Base-by-base conservation (phyloP, 2,888 invertebrate genomes). In the Ptychoptera albimana region DNA sequence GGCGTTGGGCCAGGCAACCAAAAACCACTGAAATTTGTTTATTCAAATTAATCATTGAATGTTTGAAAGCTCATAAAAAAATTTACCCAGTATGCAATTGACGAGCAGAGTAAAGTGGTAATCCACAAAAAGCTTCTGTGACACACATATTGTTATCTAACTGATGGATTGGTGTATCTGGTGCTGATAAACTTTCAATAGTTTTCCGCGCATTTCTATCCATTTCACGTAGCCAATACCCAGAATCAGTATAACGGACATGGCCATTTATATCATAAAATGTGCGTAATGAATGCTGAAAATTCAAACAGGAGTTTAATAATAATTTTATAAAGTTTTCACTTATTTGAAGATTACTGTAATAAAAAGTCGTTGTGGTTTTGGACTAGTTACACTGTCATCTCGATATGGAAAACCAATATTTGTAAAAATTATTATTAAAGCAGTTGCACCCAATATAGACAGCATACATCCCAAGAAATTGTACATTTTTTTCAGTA, bases 351-450 rank as follows among this genome's bases (percentile, higher is more conserved):
- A 34, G 50, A 57, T 55, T 57, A 74, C 74, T 51, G 70, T 60
- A 13, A 71, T 60, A 46, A 67, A 61, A 48, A 70, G 63, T 29
- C 75, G 56, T 53, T 75, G 70, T 1, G 69, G 65, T 43, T 55
- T 51, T 8, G 61, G 61, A 29, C 53, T 46, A 13, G 55, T 55
- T 8, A 58, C 54, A 1, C 58, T 56, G 38, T 69, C 64, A 44
- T 62, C 67, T 43, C 63, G 62, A 54, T 71, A 76, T 1, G 75
- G 75, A 52, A 73, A 72, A 6, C 75, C 74, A 16, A 72, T 54
- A 5, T 66, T 59, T 16, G 58, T 56, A 14, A 52, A 53, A 2
- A 67, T 59, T 11, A 60, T 50, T 13, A 58, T 51, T 34, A 56
- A 57, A 34, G 59, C 48, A 14, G 60, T 56, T 13, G 58, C 48